Evolutionary conservation across 2,888 invertebrate genomes (phyloP), one percentile per base, ranked within the genome.

Genomic region (Deilephila elpenor): DNA sequence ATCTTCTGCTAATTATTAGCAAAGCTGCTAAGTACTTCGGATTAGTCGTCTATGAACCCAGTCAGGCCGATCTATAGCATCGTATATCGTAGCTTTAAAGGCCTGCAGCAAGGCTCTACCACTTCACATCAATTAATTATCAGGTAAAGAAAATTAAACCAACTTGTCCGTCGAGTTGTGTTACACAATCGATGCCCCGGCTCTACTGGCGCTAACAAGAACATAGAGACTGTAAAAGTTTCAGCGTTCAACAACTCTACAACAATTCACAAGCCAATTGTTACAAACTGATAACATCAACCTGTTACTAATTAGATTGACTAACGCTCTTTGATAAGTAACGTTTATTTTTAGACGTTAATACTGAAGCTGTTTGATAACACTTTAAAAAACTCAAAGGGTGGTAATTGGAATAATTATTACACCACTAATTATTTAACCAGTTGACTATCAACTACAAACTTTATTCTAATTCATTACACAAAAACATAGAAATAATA

Each of bases 221-320:
- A 51, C 51, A 25, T 67, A 51, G 64, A 20, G 44, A 51, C 67
- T 29, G 51, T 67, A 67, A 51, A 51, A 67, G 44, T 67, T 67
- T 67, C 51, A 51, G 44, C 1, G 51, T 25, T 25, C 8, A n/a
- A 34, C 67, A 51, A 67, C 51, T 67, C 44, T 67, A 67, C 67
- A 51, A 67, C 44, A 67, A 44, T 67, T 67, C 29, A 67, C 67
- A 67, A 64, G 60, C 37, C 20, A 67, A 51, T 51, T 67, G 67
- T 14, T 67, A 51, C 67, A 17, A 29, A 29, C 67, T 67, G 67
- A 67, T 67, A 51, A 20, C 25, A 67, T 67, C 67, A 51, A 67
- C 67, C 67, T 51, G 67, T 67, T 67, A 67, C 67, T 67, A 67
- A 67, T 67, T 67, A 67, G 67, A 25, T 29, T 25, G 5, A 17